These are phyloP conservation scores for Sitta europaea DNA, from an alignment of 2,113 vertebrate species.

Conservation along the genomic window DNA sequence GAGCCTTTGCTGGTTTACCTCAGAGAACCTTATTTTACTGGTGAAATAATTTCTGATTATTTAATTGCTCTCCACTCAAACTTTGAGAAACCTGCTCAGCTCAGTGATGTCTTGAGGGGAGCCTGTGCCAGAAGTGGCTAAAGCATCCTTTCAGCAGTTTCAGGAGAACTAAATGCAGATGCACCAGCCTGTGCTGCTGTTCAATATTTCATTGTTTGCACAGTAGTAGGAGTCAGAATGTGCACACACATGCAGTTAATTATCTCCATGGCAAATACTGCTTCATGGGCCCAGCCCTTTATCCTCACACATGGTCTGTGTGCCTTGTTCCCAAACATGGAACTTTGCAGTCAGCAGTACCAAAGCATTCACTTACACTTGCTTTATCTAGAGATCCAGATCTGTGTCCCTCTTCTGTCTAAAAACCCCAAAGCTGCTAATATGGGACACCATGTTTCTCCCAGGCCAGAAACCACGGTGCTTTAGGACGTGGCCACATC, in stretches of 20 bases:
- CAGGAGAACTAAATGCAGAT: background rate
- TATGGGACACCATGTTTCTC: fast-evolving
- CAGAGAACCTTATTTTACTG: too few relatives aligned
- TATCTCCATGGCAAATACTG: background rate
- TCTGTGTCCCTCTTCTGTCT: background rate
- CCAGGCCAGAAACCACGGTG: background rate
- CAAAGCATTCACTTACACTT: background rate
- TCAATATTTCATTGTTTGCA: background rate
- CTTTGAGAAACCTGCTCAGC: background rate
- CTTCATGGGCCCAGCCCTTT: background rate
- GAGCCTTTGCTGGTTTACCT: background rate
- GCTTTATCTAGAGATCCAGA: background rate
- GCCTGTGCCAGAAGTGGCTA: background rate
- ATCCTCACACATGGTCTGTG: background rate
- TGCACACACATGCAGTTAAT: background rate
- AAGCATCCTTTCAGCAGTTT: background rate
- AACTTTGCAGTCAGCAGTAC: background rate
- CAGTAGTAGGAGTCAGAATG: background rate
- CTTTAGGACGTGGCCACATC: background rate
- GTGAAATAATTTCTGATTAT: background rate
- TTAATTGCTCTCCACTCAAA: background rate
- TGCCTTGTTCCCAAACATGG: background rate
- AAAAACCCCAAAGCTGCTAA: background rate
- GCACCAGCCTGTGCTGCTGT: background rate
- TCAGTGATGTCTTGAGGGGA: background rate